Percentiles rank a stretch among this genome's conserved stretches.
Conservation (phyloP, 2,113 vertebrate genomes). For the Embiotoca jacksoni region DNA sequence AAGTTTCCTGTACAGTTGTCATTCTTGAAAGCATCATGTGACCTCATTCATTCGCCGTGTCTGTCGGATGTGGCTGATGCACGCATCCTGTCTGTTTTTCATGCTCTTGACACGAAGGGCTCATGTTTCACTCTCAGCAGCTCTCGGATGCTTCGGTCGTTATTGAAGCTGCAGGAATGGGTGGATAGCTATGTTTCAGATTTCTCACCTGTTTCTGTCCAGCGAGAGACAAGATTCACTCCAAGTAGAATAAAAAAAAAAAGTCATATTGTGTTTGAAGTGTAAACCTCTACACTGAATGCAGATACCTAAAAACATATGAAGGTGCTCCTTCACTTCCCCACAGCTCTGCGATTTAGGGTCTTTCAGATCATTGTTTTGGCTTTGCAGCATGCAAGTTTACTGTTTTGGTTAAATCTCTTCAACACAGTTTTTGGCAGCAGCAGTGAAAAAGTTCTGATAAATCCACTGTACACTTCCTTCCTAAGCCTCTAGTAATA, state of each 20-base stretch:
- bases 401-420: background rate
- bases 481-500: too few species aligned
- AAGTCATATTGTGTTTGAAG: too few species aligned
- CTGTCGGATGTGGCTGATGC: constrained; percentile 27
- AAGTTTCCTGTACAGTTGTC: background rate
- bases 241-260: background rate
- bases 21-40: background rate
- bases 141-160: constrained; percentile 25
- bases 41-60: background rate
- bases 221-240: background rate
- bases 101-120: background rate
- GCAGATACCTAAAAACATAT: background rate
- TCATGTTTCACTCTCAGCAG: constrained; percentile 13
- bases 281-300: background rate
- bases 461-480: too few species aligned
- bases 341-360: too few species aligned
- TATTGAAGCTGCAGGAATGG: constrained; percentile 43
- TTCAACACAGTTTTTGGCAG: background rate
- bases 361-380: background rate
- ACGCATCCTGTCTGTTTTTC: constrained; percentile 27
- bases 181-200: constrained; percentile 24
- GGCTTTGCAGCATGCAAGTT: background rate
- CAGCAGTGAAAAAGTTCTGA: background rate
- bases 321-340: too few species aligned
- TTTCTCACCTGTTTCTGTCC: constrained; percentile 52